Conservation (phyloP, 2,113 vertebrate genomes). For the Merops nubicus region DNA sequence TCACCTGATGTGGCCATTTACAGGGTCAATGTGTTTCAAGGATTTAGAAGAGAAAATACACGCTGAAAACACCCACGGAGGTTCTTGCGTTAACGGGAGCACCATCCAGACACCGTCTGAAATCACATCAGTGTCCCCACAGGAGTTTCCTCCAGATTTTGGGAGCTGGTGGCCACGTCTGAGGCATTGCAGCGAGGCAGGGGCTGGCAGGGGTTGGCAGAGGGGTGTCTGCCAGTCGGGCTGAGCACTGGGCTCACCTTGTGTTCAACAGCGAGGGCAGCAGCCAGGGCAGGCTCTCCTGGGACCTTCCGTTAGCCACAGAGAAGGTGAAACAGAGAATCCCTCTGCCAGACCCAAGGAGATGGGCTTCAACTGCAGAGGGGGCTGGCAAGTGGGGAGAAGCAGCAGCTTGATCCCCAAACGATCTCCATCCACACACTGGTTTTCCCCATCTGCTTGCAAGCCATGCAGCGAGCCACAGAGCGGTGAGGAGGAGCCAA, state of each 20-base stretch:
- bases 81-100: not conserved
- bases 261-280: not conserved
- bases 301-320: not conserved
- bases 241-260: not conserved
- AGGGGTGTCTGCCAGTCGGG: not conserved
- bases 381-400: not conserved
- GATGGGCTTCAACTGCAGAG: not conserved
- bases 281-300: not conserved
- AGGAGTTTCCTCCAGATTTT: not conserved
- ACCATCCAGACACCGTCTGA: not conserved
- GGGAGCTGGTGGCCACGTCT: not conserved
- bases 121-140: not conserved
- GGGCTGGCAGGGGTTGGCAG: not conserved
- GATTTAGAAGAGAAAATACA: constrained; percentile 48
- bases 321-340: not conserved
- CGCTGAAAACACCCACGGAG: not conserved
- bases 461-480: not conserved
- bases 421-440: not conserved
- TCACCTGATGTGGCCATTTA: constrained; percentile 67
- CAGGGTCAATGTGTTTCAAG: constrained; percentile 54
- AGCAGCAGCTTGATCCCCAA: not conserved
- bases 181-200: not conserved
- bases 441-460: not conserved
- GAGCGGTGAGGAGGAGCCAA: not conserved
- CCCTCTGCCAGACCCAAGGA: not conserved